Percentiles rank a stretch among this genome's conserved stretches.
Evolutionary conservation across 2,113 vertebrate species (phyloP).

Genomic region (Ginglymostoma cirratum): DNA sequence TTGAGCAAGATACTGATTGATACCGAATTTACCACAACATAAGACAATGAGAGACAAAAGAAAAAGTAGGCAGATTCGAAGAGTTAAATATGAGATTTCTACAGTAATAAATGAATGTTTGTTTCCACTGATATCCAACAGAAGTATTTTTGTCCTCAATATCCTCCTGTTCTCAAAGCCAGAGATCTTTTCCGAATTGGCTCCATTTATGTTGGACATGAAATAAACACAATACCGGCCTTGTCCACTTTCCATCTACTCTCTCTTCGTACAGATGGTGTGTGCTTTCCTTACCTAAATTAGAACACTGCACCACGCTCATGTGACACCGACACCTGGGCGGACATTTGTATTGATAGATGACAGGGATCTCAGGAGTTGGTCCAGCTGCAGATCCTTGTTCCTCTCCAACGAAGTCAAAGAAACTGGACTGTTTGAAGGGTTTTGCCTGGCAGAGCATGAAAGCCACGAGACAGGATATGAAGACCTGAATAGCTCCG

Average conservation of each 20-base stretch:
- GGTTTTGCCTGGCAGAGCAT: constrained; percentile 16
- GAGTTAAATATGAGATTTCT: background rate
- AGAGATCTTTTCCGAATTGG: background rate
- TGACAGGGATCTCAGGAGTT: too few species aligned
- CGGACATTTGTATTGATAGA: background rate
- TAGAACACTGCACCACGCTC: constrained; percentile 6
- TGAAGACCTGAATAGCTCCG: background rate
- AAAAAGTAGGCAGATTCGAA: background rate
- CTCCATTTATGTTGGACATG: background rate
- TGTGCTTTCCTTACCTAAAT: background rate
- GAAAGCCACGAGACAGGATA: background rate
- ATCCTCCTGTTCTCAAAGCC: background rate
- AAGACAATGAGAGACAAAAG: background rate
- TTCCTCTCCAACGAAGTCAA: background rate
- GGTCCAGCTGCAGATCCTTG: background rate
- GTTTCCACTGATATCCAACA: background rate
- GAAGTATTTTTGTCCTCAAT: background rate
- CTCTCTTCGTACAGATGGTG: background rate
- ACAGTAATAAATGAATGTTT: background rate
- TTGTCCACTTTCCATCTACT: background rate
- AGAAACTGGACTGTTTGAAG: background rate
- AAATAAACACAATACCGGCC: background rate
- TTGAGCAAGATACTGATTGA: background rate
- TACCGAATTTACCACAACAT: background rate
- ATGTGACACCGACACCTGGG: background rate